phyloP scores from a whole-genome alignment of 2,797 vertebrate species.

The Clamator glandarius region DNA sequence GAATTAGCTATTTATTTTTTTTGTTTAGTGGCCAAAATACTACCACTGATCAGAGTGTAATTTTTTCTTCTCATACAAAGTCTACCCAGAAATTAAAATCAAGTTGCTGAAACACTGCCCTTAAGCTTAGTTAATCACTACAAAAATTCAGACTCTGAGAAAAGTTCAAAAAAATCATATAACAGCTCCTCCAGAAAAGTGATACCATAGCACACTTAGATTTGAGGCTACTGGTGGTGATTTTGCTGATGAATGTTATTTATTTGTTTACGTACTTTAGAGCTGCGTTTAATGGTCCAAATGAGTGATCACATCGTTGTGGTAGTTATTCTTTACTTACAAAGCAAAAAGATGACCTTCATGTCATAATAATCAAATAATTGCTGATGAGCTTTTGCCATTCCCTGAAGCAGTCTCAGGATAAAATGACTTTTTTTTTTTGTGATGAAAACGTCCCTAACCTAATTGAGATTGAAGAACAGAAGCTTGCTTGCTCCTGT shows the following conservation, averaged over 20 bases:
- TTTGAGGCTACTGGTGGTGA: background rate
- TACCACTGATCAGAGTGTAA: background rate
- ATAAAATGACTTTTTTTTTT: background rate
- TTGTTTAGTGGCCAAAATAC: background rate
- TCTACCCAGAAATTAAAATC: background rate
- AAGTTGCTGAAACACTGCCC: background rate
- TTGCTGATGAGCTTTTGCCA: background rate
- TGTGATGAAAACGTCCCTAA: conserved; percentile 15
- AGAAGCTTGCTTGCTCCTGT: background rate
- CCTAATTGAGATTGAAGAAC: background rate
- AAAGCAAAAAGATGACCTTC: background rate
- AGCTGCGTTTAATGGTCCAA: background rate
- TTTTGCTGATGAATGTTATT: background rate
- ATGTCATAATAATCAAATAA: conserved; percentile 40
- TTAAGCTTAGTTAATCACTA: background rate
- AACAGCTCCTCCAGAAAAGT: background rate
- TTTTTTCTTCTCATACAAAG: background rate
- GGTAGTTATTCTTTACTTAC: background rate
- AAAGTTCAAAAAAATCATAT: background rate
- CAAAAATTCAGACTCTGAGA: background rate
- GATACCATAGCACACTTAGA: background rate
- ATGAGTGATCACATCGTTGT: background rate
- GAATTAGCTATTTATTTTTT: background rate
- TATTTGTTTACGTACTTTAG: background rate
- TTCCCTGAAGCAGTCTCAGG: conserved; percentile 34